Evolutionary conservation across 2,888 invertebrate species (phyloP).

Genomic region (Drepana falcataria): DNA sequence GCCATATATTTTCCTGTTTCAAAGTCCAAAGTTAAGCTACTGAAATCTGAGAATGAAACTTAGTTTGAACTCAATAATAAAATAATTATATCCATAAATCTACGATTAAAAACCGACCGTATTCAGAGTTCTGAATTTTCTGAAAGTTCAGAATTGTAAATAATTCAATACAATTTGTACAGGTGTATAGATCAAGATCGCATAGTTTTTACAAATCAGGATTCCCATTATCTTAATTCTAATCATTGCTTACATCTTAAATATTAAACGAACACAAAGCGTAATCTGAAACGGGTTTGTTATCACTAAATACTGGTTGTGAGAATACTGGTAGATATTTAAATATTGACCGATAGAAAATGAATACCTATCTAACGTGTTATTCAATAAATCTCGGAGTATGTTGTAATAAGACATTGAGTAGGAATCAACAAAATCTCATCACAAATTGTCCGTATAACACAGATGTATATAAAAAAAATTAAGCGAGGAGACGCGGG

Average conservation of each 20-base stretch:
- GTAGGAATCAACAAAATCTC: conserved; percentile 35
- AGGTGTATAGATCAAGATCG: too few relatives aligned
- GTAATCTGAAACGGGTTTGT: not conserved
- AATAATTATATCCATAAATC: conserved; percentile 22
- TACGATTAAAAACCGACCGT: conserved; percentile 29
- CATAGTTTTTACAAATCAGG: too few relatives aligned
- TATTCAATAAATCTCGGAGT: too few relatives aligned
- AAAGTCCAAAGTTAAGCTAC: conserved; percentile 27
- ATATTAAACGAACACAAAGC: not conserved
- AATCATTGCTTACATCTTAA: not conserved
- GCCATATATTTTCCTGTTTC: conserved; percentile 29
- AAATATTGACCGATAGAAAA: conserved; percentile 15
- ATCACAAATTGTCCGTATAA: conserved; percentile 51
- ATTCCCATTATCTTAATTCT: not conserved
- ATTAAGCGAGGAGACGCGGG: conserved; percentile 59
- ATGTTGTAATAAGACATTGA: conserved; percentile 4
- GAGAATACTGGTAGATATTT: conserved; percentile 9
- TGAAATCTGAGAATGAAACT: conserved; percentile 42
- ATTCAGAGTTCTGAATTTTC: conserved; percentile 10
- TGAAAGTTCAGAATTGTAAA: not conserved
- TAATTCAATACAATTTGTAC: not conserved
- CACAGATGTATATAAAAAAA: conserved; percentile 58
- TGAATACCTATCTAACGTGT: not conserved
- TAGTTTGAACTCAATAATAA: conserved; percentile 31
- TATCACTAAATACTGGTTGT: not conserved